Conservation (phyloP, 2,888 invertebrate genomes). For the Ochropacha duplaris region DNA sequence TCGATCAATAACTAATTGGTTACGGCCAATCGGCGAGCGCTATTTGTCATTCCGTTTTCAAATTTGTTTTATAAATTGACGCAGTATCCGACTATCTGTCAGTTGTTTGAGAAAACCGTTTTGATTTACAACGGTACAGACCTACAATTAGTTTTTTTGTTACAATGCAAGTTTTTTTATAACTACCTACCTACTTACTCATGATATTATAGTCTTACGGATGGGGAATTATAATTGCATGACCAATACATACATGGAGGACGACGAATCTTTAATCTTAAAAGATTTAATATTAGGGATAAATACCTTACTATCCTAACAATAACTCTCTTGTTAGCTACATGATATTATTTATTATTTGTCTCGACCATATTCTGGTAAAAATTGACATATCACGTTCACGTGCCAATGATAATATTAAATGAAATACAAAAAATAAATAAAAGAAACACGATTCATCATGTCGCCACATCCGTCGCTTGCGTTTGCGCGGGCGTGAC, state of each 20-base stretch:
- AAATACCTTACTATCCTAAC: no score
- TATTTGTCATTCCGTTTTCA: constrained; percentile 65
- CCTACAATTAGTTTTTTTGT: background rate
- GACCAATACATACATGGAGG: background rate
- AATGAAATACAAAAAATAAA: background rate
- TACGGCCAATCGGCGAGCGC: constrained; percentile 61
- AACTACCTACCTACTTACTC: background rate
- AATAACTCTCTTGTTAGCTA: no score
- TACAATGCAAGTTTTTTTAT: background rate
- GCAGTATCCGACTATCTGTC: constrained; percentile 15
- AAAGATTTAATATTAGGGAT: no score
- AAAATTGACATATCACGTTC: background rate
- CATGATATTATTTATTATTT: no score
- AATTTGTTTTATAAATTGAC: constrained; percentile 19
- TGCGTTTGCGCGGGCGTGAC: background rate
- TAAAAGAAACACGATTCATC: background rate
- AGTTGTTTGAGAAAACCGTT: background rate
- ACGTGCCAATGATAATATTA: background rate
- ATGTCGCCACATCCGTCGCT: background rate
- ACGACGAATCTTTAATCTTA: background rate
- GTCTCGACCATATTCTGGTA: background rate
- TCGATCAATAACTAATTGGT: constrained; percentile 73
- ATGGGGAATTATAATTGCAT: background rate
- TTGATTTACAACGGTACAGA: constrained; percentile 1
- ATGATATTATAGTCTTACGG: background rate